Conservation (phyloP, 1,140 invertebrate genomes). For the Zaprionus lachaisei region DNA sequence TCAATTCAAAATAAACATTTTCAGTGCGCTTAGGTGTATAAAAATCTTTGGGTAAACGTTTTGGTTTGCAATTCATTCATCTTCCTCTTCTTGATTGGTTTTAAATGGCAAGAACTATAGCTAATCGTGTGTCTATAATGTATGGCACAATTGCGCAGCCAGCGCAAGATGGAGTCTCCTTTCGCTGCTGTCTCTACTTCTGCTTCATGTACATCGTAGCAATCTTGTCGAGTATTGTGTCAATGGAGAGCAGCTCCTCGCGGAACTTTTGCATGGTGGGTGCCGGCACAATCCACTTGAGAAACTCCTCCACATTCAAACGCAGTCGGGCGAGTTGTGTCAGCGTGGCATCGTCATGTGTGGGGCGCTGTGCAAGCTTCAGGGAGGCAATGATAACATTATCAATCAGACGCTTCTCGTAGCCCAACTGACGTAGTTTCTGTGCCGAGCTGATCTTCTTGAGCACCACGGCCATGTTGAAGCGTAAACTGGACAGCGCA, state of each 20-base stretch:
- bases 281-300: slow-evolving; percentile 92
- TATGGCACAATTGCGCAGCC: slow-evolving; percentile 62
- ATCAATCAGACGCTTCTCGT: slow-evolving; percentile 92
- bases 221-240: slow-evolving; percentile 89
- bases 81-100: slow-evolving; percentile 31
- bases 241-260: slow-evolving; percentile 89
- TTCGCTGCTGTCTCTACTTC: slow-evolving; percentile 50
- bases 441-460: slow-evolving; percentile 93
- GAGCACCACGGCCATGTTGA: slow-evolving; percentile 90
- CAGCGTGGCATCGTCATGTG: slow-evolving; percentile 86
- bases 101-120: slow-evolving; percentile 76
- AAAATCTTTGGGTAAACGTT: slow-evolving; percentile 68
- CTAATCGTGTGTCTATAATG: slow-evolving; percentile 49
- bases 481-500: slow-evolving; percentile 89
- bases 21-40: slow-evolving; percentile 37
- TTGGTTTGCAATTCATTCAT: slow-evolving; percentile 55
- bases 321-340: slow-evolving; percentile 87
- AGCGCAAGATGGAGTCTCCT: background rate
- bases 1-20: slow-evolving; percentile 36
- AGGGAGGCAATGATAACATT: slow-evolving; percentile 92
- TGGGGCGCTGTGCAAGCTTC: slow-evolving; percentile 89
- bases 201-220: slow-evolving; percentile 82
- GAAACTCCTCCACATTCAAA: slow-evolving; percentile 90
- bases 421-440: slow-evolving; percentile 90
- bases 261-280: slow-evolving; percentile 91